A percentile compares a stretch with the other conserved stretches of the same genome.
Evolutionary conservation across 2,888 invertebrate species (phyloP).

Genomic region (Odontomyia ornata): DNA sequence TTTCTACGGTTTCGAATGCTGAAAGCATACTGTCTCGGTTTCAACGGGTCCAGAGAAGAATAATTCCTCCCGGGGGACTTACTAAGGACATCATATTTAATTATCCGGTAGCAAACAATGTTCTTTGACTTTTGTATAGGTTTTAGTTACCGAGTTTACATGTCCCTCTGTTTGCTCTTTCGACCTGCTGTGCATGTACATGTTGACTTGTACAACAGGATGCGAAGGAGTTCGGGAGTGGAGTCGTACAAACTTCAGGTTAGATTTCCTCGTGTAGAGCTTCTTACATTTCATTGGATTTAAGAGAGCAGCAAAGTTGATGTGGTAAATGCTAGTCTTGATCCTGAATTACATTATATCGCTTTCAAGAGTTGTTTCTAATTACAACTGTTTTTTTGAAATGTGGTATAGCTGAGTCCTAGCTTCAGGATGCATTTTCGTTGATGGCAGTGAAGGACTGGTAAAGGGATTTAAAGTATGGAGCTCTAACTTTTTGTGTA

Average conservation of each 20-base stretch:
- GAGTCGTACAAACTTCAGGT: background rate
- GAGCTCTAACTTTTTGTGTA: background rate
- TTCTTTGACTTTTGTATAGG: constrained; percentile 34
- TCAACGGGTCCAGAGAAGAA: constrained; percentile 33
- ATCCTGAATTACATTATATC: constrained; percentile 24
- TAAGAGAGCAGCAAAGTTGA: constrained; percentile 7
- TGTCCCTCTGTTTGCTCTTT: constrained; percentile 1
- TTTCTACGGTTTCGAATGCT: constrained; percentile 2
- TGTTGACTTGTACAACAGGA: background rate
- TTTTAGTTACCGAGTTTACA: constrained; percentile 17
- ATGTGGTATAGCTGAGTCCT: background rate
- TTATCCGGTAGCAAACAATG: constrained; percentile 50
- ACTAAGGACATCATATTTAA: constrained; percentile 49
- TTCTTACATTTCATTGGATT: constrained; percentile 29
- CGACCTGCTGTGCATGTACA: background rate
- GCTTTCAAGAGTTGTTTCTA: constrained; percentile 29
- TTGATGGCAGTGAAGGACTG: background rate
- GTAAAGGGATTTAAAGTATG: background rate
- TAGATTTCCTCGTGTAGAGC: background rate
- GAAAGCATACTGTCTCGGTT: constrained; percentile 17
- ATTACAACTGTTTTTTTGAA: constrained; percentile 21
- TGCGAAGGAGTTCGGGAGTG: background rate
- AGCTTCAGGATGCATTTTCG: constrained; percentile 23
- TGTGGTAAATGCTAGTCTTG: constrained; percentile 27
- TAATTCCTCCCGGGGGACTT: constrained; percentile 49